Conservation (phyloP, 2,888 invertebrate species). For the Platypus cylindrus region DNA sequence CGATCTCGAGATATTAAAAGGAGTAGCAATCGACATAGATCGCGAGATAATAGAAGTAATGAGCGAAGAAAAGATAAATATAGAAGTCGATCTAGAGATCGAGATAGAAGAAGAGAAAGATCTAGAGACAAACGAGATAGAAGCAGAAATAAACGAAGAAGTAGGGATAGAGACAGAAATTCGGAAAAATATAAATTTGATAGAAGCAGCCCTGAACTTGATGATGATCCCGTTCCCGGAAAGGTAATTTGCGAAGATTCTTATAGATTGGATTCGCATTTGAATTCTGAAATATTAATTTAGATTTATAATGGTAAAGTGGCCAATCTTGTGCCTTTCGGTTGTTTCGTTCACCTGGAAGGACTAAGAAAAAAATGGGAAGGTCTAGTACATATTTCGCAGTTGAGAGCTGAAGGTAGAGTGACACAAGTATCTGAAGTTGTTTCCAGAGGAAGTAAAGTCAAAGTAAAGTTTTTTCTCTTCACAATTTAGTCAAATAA, state of each 20-base stretch:
- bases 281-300: no score
- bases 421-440: conserved; percentile 93
- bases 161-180: conserved; percentile 18
- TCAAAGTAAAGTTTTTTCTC: conserved; percentile 46
- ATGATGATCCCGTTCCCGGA: conserved; percentile 65
- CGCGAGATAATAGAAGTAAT: no score
- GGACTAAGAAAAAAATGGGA: conserved; percentile 84
- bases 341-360: conserved; percentile 93
- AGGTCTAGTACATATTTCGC: conserved; percentile 94
- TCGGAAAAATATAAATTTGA: conserved; percentile 18
- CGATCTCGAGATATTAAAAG: conserved; percentile 29
- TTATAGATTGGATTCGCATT: no score
- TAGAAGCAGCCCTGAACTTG: conserved; percentile 41
- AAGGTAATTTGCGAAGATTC: conserved; percentile 41
- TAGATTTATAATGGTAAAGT: conserved; percentile 88
- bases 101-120: conserved; percentile 25
- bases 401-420: conserved; percentile 81
- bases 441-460: conserved; percentile 65
- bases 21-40: conserved; percentile 22
- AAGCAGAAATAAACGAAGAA: conserved; percentile 19
- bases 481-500: no score
- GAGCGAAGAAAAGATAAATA: conserved; percentile 18
- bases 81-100: conserved; percentile 23
- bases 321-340: conserved; percentile 93
- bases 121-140: conserved; percentile 18